Evolutionary conservation across 2,797 vertebrate species (phyloP).

Genomic region (Sylvilagus floridanus): DNA sequence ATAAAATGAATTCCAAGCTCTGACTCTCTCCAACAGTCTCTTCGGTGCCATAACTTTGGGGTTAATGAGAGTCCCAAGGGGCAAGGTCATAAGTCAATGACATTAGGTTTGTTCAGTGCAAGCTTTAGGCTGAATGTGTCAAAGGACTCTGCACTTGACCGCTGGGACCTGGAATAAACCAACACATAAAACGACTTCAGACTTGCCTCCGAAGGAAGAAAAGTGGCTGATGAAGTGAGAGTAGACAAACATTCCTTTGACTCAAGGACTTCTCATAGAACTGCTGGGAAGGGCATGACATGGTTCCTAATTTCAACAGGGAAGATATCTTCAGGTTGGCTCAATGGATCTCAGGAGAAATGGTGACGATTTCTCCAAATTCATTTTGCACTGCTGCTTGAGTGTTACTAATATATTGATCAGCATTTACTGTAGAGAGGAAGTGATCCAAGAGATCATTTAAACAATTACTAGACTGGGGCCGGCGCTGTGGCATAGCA

Average conservation of each 20-base stretch:
- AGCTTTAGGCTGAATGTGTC: not conserved
- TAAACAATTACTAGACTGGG: not conserved
- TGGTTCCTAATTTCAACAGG: not conserved
- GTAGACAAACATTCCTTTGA: not conserved
- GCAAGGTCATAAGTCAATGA: not conserved
- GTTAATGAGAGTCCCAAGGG: conserved; percentile 37
- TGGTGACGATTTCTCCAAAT: not conserved
- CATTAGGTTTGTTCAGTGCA: not conserved
- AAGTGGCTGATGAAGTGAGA: not conserved
- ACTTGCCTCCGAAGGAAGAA: not conserved
- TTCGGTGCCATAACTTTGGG: conserved; percentile 5
- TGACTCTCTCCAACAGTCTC: conserved; percentile 31
- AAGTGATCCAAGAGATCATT: not conserved
- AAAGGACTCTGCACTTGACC: not conserved
- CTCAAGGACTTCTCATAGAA: not conserved
- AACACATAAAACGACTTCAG: not conserved
- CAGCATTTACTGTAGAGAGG: not conserved
- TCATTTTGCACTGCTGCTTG: not conserved
- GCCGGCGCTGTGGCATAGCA: no score
- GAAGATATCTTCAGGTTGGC: not conserved
- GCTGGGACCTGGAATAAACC: not conserved
- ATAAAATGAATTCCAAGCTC: conserved; percentile 46
- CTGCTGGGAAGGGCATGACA: not conserved
- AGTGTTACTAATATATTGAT: not conserved
- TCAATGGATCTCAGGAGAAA: not conserved